Evolutionary conservation across 2,113 vertebrate species (phyloP).

Genomic region (Notiomystis cincta): DNA sequence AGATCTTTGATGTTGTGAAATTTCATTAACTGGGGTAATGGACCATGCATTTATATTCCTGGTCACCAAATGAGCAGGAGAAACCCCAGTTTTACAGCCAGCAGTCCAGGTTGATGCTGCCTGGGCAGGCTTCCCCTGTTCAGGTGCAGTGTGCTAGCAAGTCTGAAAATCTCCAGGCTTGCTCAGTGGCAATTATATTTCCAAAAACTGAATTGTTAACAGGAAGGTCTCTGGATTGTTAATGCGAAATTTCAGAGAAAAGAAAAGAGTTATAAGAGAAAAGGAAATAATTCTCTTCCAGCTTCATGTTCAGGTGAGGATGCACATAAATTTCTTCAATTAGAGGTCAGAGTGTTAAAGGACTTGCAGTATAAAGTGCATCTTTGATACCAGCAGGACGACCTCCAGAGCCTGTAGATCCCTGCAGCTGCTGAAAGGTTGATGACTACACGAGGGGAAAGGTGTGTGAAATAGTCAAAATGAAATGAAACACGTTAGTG

Average conservation of each 20-base stretch:
- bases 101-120: not conserved
- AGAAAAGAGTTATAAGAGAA: not conserved
- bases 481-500: not conserved
- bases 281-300: not conserved
- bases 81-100: not conserved
- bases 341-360: not conserved
- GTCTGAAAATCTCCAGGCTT: not conserved
- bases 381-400: not conserved
- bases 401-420: not conserved
- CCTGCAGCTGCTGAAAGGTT: not conserved
- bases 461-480: not conserved
- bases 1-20: not conserved
- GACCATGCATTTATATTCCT: not conserved
- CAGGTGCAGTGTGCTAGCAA: not conserved
- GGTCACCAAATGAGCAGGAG: not conserved
- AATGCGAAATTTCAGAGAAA: not conserved
- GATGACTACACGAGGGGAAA: not conserved
- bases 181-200: not conserved
- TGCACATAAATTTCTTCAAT: not conserved
- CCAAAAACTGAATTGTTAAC: not conserved
- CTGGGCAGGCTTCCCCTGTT: not conserved
- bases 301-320: not conserved
- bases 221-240: not conserved
- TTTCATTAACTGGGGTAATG: not conserved
- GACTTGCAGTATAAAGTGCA: not conserved